These are phyloP conservation scores for Eulemur rubriventer DNA, from an alignment of 2,797 vertebrate genomes.

Conservation along the genomic window DNA sequence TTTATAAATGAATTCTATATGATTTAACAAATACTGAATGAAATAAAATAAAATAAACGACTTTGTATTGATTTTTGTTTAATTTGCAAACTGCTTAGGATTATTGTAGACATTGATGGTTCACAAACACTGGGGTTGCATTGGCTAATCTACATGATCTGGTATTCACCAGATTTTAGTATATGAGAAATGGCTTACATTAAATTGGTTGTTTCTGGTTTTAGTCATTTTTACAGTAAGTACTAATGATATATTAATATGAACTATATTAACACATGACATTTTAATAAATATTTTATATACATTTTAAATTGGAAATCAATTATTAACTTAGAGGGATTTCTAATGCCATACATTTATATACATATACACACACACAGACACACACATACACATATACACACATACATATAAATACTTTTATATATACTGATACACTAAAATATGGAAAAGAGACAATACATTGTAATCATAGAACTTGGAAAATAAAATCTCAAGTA, in stretches of 20 bases:
- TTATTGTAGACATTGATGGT: background rate
- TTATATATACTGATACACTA: background rate
- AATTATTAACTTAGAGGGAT: background rate
- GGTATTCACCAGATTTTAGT: background rate
- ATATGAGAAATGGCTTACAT: background rate
- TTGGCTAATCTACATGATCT: background rate
- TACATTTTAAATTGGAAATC: background rate
- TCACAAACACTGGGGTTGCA: background rate
- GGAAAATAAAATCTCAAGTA: background rate
- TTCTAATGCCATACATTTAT: background rate
- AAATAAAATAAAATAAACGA: background rate
- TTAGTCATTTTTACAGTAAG: constrained; percentile 23
- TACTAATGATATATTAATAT: background rate
- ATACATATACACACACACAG: background rate
- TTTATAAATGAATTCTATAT: background rate
- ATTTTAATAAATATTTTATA: background rate
- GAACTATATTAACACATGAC: background rate
- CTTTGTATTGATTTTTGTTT: background rate
- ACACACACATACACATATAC: background rate
- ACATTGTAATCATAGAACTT: background rate
- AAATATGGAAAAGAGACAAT: background rate
- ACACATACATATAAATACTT: background rate
- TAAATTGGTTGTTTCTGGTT: background rate
- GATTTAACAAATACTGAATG: background rate
- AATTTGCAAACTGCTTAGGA: background rate